phyloP scores from a whole-genome alignment of 1,140 invertebrate genomes.

The Drosophila saltans region DNA sequence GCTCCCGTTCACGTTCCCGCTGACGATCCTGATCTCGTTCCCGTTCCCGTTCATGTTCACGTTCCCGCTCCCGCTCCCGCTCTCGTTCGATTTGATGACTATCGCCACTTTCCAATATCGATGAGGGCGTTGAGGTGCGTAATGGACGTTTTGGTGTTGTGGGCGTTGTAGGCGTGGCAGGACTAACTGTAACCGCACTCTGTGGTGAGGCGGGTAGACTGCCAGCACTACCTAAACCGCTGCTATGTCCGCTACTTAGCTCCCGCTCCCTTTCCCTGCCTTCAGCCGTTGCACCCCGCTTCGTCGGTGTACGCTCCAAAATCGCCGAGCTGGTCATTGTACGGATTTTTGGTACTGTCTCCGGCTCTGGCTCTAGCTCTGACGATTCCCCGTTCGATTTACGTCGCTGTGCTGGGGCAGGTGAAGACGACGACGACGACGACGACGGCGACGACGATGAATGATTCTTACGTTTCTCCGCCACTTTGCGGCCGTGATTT shows the following conservation, averaged over 20 bases:
- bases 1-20: conserved; percentile 14
- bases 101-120: conserved; percentile 25
- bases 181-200: conserved; percentile 55
- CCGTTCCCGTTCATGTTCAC: conserved; percentile 29
- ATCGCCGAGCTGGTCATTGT: conserved; percentile 57
- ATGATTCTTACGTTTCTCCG: conserved; percentile 81
- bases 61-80: conserved; percentile 15
- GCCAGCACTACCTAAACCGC: conserved; percentile 61
- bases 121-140: conserved; percentile 72
- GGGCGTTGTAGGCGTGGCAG: conserved; percentile 48
- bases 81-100: conserved; percentile 21
- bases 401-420: conserved; percentile 58
- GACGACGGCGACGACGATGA: conserved; percentile 47
- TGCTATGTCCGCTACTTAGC: conserved; percentile 52
- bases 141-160: conserved; percentile 60
- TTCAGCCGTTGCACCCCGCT: conserved; percentile 16
- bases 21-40: conserved; percentile 22
- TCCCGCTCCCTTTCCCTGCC: conserved; percentile 46
- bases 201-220: conserved; percentile 72
- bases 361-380: neutral
- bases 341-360: neutral
- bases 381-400: conserved; percentile 47
- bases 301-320: conserved; percentile 57
- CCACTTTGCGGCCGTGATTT: conserved; percentile 73
- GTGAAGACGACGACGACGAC: conserved; percentile 1